phyloP scores from a whole-genome alignment of 35 echinoderm and acorn worm species.

The Ophioderma brevispina region DNA sequence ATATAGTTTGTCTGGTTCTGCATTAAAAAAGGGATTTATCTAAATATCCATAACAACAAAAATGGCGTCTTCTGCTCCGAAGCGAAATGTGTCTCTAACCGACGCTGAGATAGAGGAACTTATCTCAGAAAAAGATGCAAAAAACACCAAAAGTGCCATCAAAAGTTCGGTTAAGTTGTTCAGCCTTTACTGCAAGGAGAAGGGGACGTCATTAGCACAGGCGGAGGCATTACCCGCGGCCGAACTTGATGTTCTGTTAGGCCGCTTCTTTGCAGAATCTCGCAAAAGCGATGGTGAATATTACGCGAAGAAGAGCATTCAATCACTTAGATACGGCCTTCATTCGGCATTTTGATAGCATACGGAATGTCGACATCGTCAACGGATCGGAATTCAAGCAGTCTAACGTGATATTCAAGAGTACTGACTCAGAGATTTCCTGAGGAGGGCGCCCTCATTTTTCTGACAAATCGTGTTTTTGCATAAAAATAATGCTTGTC shows the following conservation, averaged over 20 bases:
- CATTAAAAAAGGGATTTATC: too few relatives aligned
- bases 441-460: too few relatives aligned
- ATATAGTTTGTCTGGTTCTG: too few relatives aligned
- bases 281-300: not conserved
- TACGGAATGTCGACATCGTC: not conserved
- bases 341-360: slow-evolving; percentile 29
- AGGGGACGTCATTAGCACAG: not conserved
- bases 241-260: not conserved
- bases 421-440: too few relatives aligned
- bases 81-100: too few relatives aligned
- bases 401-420: slow-evolving; percentile 13
- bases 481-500: too few relatives aligned
- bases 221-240: not conserved
- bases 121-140: not conserved
- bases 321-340: slow-evolving; percentile 18
- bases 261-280: not conserved
- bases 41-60: too few relatives aligned
- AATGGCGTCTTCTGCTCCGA: too few relatives aligned
- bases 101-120: too few relatives aligned
- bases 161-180: not conserved
- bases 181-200: not conserved
- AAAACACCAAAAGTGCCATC: not conserved
- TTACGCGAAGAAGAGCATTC: slow-evolving; percentile 15
- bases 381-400: slow-evolving; percentile 22
- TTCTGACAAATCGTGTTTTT: too few relatives aligned